Percentiles rank a stretch among this genome's conserved stretches.
These are phyloP conservation scores for Archilochus colubris DNA, from an alignment of 2,113 vertebrate genomes.

Conservation along the genomic window DNA sequence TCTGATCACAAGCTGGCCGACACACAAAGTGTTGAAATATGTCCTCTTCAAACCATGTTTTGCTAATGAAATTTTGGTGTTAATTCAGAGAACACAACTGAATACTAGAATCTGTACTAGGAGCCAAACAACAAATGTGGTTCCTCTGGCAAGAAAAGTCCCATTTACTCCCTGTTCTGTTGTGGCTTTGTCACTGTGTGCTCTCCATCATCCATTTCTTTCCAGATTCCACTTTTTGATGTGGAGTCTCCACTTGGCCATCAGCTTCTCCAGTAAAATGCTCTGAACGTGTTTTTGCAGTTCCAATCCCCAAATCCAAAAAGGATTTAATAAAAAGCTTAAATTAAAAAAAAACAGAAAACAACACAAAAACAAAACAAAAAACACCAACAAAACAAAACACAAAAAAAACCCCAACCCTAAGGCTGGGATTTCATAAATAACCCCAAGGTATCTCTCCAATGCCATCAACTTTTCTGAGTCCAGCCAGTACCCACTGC, in stretches of 20 bases:
- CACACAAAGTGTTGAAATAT: conserved; percentile 70
- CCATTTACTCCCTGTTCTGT: conserved; percentile 66
- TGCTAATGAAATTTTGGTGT: conserved; percentile 76
- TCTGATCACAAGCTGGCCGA: conserved; percentile 74
- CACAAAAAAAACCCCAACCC: too few relatives aligned
- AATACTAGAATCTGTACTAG: conserved; percentile 60
- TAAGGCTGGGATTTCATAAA: conserved; percentile 36
- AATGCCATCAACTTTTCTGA: not conserved
- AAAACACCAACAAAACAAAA: not conserved
- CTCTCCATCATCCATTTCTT: conserved; percentile 63
- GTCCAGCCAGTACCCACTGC: not conserved
- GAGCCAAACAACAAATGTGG: conserved; percentile 73
- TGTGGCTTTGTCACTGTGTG: conserved; percentile 66
- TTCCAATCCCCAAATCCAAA: conserved; percentile 13
- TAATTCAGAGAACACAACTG: conserved; percentile 68
- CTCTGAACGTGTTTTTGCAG: conserved; percentile 6
- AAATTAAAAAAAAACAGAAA: too few relatives aligned
- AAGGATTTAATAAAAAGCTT: not conserved
- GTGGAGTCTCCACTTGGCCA: conserved; percentile 56
- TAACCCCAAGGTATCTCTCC: not conserved
- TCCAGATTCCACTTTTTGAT: conserved; percentile 62
- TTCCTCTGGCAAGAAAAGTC: conserved; percentile 55
- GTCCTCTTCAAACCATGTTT: conserved; percentile 70
- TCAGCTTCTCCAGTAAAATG: conserved; percentile 2
- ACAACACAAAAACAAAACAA: too few relatives aligned